These are phyloP conservation scores for Ormyrus nitidulus DNA, from an alignment of 2,888 invertebrate species.

Conservation along the genomic window DNA sequence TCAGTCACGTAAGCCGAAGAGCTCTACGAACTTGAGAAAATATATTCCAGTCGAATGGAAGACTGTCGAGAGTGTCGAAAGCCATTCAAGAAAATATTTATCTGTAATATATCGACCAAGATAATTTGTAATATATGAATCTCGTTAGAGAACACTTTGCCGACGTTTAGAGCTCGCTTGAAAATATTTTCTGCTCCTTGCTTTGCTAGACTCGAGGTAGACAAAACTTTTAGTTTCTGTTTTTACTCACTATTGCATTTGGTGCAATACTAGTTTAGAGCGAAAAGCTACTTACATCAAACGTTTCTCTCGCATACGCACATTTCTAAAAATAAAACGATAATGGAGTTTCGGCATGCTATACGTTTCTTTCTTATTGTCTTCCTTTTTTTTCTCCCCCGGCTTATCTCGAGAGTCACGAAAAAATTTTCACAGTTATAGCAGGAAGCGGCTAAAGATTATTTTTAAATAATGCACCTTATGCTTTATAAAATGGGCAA, in stretches of 20 bases:
- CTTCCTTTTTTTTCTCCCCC: constrained; percentile 15
- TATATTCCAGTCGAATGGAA: constrained; percentile 31
- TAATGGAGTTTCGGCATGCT: background rate
- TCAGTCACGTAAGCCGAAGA: constrained; percentile 32
- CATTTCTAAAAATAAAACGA: constrained; percentile 28
- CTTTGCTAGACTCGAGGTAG: constrained; percentile 6
- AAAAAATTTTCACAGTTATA: constrained; percentile 11
- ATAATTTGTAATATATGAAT: constrained; percentile 41
- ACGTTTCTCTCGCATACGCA: background rate
- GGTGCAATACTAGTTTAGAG: background rate
- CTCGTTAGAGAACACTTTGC: constrained; percentile 35
- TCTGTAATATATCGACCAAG: constrained; percentile 39
- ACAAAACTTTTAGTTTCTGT: background rate
- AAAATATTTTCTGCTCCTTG: background rate
- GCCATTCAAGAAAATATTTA: background rate
- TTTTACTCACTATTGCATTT: background rate
- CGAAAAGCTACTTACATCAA: background rate
- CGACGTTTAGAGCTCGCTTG: constrained; percentile 27
- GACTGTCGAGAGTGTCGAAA: constrained; percentile 27
- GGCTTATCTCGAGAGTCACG: constrained; percentile 33
- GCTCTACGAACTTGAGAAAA: constrained; percentile 22
- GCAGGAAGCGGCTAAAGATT: background rate
- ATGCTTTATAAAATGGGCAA: background rate
- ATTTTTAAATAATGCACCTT: constrained; percentile 6
- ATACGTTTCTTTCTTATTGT: background rate